These are phyloP conservation scores for Cryptus viduatorius DNA, from an alignment of 2,888 invertebrate species.

Conservation along the genomic window DNA sequence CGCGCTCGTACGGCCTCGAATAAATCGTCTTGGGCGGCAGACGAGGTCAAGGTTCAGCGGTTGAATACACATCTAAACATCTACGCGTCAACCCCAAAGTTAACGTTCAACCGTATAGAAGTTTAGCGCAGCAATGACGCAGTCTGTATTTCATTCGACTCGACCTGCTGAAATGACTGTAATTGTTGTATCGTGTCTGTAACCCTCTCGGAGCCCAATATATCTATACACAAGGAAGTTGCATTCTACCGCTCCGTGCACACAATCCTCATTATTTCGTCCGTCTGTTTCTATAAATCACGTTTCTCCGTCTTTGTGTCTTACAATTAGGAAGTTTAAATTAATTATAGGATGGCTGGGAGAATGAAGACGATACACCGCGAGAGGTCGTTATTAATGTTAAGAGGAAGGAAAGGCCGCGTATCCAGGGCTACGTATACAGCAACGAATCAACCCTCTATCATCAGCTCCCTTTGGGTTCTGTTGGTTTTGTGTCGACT, in stretches of 20 bases:
- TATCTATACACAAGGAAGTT: slow-evolving; percentile 25
- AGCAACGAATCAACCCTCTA: too few species aligned
- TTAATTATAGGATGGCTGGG: slow-evolving; percentile 29
- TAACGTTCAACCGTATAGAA: not conserved
- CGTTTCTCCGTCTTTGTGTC: slow-evolving; percentile 12
- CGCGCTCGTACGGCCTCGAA: slow-evolving; percentile 61
- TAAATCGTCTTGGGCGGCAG: slow-evolving; percentile 58
- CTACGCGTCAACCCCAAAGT: not conserved
- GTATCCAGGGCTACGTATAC: not conserved
- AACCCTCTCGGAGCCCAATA: not conserved
- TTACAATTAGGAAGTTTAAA: slow-evolving; percentile 50
- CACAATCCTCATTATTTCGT: slow-evolving; percentile 50
- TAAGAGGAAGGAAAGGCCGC: not conserved
- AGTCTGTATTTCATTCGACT: slow-evolving; percentile 62
- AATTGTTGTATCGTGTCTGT: slow-evolving; percentile 47
- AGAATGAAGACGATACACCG: slow-evolving; percentile 12
- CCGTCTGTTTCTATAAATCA: slow-evolving; percentile 58
- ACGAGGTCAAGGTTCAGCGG: slow-evolving; percentile 65
- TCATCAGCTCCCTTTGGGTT: too few species aligned
- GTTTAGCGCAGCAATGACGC: slow-evolving; percentile 46
- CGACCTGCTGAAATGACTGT: slow-evolving; percentile 25
- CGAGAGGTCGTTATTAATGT: slow-evolving; percentile 22
- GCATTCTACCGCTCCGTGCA: slow-evolving; percentile 22
- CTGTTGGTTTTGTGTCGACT: too few species aligned
- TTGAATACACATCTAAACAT: slow-evolving; percentile 42